Percentiles rank a stretch among this genome's conserved stretches.
phyloP scores from a whole-genome alignment of 2,888 invertebrate genomes.

The Brenthis ino region DNA sequence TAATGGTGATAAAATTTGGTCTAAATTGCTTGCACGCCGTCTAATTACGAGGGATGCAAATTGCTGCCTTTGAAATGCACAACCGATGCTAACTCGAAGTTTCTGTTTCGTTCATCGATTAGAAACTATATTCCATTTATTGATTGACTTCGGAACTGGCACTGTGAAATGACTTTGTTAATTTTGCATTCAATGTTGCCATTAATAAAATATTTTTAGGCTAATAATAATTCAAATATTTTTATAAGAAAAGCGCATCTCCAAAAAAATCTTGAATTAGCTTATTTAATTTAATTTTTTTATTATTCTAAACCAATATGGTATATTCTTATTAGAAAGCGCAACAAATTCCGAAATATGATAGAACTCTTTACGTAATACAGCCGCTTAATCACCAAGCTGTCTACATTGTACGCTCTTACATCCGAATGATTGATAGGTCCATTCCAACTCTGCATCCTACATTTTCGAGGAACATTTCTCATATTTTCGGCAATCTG shows the following conservation, averaged over 20 bases:
- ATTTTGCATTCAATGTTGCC: not conserved
- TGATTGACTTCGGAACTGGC: conserved; percentile 14
- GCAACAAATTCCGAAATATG: conserved; percentile 19
- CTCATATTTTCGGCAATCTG: conserved; percentile 44
- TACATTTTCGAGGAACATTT: conserved; percentile 38
- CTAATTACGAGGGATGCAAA: conserved; percentile 63
- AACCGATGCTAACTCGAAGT: conserved; percentile 42
- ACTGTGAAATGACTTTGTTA: not conserved
- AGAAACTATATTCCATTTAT: conserved; percentile 17
- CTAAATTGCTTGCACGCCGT: conserved; percentile 43
- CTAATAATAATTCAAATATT: no score
- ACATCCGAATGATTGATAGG: conserved; percentile 41
- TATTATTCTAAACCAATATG: not conserved
- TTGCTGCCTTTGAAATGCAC: conserved; percentile 63
- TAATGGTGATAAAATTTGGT: conserved; percentile 15
- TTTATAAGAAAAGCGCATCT: no score
- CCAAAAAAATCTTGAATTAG: not conserved
- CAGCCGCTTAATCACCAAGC: conserved; percentile 39
- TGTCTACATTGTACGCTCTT: conserved; percentile 35
- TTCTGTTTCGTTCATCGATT: conserved; percentile 26
- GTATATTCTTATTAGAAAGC: not conserved
- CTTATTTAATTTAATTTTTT: no score
- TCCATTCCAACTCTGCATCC: conserved; percentile 38
- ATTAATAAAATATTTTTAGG: no score
- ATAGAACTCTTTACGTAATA: conserved; percentile 32